phyloP scores from a whole-genome alignment of 2,888 invertebrate genomes.

The Nineta flava region DNA sequence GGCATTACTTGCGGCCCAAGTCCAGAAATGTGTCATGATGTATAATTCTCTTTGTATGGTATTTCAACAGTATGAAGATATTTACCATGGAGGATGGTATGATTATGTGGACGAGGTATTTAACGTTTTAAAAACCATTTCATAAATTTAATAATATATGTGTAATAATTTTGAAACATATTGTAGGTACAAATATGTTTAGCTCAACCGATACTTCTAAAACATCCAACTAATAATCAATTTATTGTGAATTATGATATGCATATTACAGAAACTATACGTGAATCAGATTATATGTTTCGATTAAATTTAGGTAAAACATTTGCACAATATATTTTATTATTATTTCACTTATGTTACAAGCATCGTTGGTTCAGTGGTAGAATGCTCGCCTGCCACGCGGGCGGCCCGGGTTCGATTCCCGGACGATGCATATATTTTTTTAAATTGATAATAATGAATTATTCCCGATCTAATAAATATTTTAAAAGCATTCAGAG shows the following conservation, averaged over 20 bases:
- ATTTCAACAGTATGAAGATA: conserved; percentile 66
- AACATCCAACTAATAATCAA: conserved; percentile 45
- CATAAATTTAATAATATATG: neutral
- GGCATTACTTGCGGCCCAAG: too few species aligned
- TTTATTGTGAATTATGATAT: conserved; percentile 59
- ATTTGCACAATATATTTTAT: neutral
- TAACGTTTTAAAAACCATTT: neutral
- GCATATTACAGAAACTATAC: conserved; percentile 52
- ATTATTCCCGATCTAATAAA: too few species aligned
- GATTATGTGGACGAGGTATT: conserved; percentile 55
- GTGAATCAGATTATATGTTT: conserved; percentile 69
- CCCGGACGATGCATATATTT: too few species aligned
- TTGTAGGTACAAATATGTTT: too few species aligned
- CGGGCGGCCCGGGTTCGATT: too few species aligned
- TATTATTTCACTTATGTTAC: too few species aligned
- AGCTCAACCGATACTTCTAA: conserved; percentile 47
- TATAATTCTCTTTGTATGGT: conserved; percentile 67
- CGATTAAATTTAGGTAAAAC: conserved; percentile 50
- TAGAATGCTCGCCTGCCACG: too few species aligned
- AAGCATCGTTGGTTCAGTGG: too few species aligned
- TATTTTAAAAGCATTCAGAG: too few species aligned
- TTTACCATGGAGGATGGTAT: conserved; percentile 69
- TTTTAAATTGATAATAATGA: conserved; percentile 6
- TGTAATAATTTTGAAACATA: too few species aligned
- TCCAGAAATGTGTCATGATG: conserved; percentile 53